phyloP scores from a whole-genome alignment of 2,797 vertebrate genomes.

The Parotocinclus haroldoi region DNA sequence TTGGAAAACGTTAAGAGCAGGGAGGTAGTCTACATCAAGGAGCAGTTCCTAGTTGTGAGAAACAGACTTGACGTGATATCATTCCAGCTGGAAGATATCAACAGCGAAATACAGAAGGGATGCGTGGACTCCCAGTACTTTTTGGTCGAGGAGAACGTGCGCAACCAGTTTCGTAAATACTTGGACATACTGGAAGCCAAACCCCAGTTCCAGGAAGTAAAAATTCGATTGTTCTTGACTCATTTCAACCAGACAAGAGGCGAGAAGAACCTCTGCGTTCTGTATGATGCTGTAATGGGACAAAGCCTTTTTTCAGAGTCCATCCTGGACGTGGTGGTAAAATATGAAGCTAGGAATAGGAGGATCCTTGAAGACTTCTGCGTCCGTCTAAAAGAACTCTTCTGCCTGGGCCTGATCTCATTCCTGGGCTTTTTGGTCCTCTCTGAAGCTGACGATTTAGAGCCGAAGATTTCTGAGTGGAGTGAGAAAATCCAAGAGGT shows the following conservation, averaged over 20 bases:
- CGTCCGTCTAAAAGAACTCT: constrained; percentile 73
- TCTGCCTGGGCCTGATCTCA: constrained; percentile 73
- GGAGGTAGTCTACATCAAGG: constrained; percentile 74
- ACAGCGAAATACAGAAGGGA: constrained; percentile 69
- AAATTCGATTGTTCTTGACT: constrained; percentile 69
- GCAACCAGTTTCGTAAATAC: constrained; percentile 76
- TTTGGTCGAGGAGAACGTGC: constrained; percentile 70
- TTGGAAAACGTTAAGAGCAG: constrained; percentile 73
- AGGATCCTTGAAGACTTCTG: constrained; percentile 75
- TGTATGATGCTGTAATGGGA: constrained; percentile 71
- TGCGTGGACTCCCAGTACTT: constrained; percentile 69
- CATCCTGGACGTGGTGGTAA: constrained; percentile 66
- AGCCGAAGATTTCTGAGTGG: constrained; percentile 69
- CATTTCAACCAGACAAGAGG: constrained; percentile 70
- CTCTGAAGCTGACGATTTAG: constrained; percentile 61
- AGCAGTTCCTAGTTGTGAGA: constrained; percentile 68
- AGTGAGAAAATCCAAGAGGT: constrained; percentile 65
- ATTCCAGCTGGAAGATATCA: constrained; percentile 68
- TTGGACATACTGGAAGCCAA: constrained; percentile 74
- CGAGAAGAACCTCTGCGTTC: constrained; percentile 70
- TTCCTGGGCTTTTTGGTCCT: constrained; percentile 69
- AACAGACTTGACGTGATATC: constrained; percentile 71
- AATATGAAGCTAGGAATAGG: constrained; percentile 66
- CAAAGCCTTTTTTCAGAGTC: constrained; percentile 66
- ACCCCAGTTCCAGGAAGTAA: constrained; percentile 67